These are phyloP conservation scores for Apocrypta bakeri DNA, from an alignment of 1,140 invertebrate species.

Conservation along the genomic window DNA sequence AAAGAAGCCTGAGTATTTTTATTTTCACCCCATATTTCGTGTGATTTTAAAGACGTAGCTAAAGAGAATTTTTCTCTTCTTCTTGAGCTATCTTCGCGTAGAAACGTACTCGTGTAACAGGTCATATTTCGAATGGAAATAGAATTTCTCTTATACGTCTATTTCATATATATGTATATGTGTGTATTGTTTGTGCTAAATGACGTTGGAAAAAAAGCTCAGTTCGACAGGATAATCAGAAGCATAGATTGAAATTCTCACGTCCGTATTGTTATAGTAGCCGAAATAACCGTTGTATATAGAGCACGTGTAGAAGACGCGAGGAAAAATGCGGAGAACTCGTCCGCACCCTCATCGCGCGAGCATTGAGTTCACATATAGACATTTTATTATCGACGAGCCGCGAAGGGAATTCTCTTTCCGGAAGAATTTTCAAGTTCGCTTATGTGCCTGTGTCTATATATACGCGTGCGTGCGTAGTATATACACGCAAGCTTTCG, in stretches of 20 bases:
- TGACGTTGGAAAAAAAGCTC: too few relatives aligned
- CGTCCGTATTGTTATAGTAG: neutral
- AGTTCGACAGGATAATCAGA: neutral
- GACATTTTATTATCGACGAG: conserved; percentile 35
- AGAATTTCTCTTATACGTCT: too few relatives aligned
- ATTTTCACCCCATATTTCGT: neutral
- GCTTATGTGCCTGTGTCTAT: too few relatives aligned
- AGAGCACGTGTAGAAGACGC: neutral
- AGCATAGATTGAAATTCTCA: conserved; percentile 34
- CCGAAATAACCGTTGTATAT: neutral
- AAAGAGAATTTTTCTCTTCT: conserved; percentile 6
- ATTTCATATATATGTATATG: too few relatives aligned
- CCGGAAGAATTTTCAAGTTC: conserved; percentile 16
- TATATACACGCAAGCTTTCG: too few relatives aligned
- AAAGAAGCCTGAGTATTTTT: neutral
- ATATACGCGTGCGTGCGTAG: neutral
- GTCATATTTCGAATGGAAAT: too few relatives aligned
- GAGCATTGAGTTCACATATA: conserved; percentile 9
- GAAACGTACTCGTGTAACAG: too few relatives aligned
- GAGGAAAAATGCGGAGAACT: conserved; percentile 11
- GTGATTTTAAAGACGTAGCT: conserved; percentile 3
- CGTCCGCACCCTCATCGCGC: neutral
- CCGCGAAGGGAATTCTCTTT: neutral
- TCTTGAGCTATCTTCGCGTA: too few relatives aligned
- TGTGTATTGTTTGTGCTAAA: too few relatives aligned